phyloP scores from a whole-genome alignment of 2,888 invertebrate species.

The Monoplex corrugatus region DNA sequence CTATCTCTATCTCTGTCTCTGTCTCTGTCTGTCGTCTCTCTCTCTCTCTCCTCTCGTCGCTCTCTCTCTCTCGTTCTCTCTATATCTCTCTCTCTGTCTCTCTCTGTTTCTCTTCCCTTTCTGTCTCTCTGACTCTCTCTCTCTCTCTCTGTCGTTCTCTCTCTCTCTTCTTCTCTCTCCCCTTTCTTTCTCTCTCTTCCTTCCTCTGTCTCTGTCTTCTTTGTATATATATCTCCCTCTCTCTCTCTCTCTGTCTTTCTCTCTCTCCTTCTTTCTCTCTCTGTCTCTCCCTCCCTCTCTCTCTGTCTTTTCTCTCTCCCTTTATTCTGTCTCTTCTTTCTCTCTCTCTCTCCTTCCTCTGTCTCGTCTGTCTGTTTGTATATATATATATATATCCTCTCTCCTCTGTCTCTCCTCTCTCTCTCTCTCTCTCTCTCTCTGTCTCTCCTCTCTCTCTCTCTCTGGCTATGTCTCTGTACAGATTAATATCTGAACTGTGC shows the following conservation, averaged over 20 bases:
- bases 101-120: not conserved
- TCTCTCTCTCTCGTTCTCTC: no score
- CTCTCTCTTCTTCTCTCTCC: conserved; percentile 11
- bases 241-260: not conserved
- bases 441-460: not conserved
- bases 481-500: no score
- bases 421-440: not conserved
- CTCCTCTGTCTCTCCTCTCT: not conserved
- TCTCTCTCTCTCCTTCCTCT: no score
- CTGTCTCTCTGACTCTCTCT: not conserved
- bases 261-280: not conserved
- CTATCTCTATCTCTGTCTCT: no score
- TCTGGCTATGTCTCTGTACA: not conserved
- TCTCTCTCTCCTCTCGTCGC: no score
- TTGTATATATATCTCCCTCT: not conserved
- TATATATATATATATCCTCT: not conserved
- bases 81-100: not conserved
- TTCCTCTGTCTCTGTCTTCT: conserved; percentile 19
- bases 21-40: no score
- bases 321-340: not conserved
- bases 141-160: not conserved
- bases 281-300: not conserved
- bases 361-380: not conserved
- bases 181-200: conserved; percentile 7
- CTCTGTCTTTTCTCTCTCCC: not conserved